Conservation (phyloP, 2,113 vertebrate species). For the Oenanthe melanoleuca region DNA sequence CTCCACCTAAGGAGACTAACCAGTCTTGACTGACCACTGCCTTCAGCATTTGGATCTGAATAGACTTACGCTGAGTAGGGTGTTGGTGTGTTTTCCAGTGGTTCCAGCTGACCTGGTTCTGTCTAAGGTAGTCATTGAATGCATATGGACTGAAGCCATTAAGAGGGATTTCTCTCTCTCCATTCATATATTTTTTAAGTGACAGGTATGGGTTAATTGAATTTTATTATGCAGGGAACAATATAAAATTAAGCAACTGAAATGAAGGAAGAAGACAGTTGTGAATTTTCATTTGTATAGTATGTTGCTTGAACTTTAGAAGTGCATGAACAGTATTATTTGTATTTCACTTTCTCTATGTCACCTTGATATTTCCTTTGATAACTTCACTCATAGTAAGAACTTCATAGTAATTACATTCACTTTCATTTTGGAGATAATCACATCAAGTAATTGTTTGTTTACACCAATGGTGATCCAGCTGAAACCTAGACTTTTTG, state of each 20-base stretch:
- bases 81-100: background rate
- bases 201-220: background rate
- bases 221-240: background rate
- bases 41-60: background rate
- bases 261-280: background rate
- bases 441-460: background rate
- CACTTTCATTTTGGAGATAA: background rate
- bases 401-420: background rate
- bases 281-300: background rate
- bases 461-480: background rate
- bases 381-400: background rate
- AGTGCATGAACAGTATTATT: background rate
- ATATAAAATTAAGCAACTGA: background rate
- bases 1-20: background rate
- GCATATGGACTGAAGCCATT: background rate
- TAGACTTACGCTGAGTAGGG: background rate
- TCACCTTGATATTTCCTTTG: background rate
- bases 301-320: background rate
- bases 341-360: background rate
- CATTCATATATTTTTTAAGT: background rate
- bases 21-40: accelerated
- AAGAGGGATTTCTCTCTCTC: background rate
- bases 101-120: background rate
- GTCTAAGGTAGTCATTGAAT: background rate
- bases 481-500: background rate